A percentile compares a stretch with the other conserved stretches of the same genome.
phyloP scores from a whole-genome alignment of 2,797 vertebrate genomes.

The Argentina silus region DNA sequence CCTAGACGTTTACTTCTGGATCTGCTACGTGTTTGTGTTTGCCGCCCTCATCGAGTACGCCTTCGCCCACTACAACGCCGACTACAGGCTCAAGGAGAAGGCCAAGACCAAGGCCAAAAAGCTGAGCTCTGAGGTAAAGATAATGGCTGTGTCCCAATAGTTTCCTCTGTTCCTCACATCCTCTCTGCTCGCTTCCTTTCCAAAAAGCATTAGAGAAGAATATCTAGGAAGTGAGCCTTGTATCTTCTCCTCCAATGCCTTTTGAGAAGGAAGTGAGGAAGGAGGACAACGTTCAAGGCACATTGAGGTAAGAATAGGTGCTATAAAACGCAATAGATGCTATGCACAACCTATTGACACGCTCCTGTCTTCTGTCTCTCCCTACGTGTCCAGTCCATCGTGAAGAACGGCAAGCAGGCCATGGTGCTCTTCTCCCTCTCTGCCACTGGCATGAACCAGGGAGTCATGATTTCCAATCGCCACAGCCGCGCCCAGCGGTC shows the following conservation, averaged over 20 bases:
- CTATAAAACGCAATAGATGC: not conserved
- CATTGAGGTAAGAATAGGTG: too few relatives aligned
- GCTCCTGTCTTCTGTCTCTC: not conserved
- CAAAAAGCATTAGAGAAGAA: too few relatives aligned
- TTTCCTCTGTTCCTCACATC: too few relatives aligned
- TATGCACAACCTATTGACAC: too few relatives aligned
- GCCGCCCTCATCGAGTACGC: slow-evolving; percentile 96
- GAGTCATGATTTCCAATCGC: slow-evolving; percentile 84
- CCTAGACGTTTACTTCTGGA: slow-evolving; percentile 98
- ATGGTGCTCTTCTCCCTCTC: slow-evolving; percentile 96
- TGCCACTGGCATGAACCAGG: slow-evolving; percentile 91
- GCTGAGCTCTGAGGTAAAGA: slow-evolving; percentile 84
- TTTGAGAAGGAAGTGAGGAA: not conserved
- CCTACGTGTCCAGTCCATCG: slow-evolving; percentile 80
- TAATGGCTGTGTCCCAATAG: not conserved
- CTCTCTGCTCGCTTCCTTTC: too few relatives aligned
- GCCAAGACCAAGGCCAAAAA: slow-evolving; percentile 88
- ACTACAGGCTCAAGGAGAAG: slow-evolving; percentile 95
- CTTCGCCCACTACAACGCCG: slow-evolving; percentile 97
- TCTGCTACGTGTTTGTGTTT: slow-evolving; percentile 98
- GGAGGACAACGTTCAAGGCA: slow-evolving; percentile 11
- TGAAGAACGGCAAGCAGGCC: slow-evolving; percentile 90
- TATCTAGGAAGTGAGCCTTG: too few relatives aligned
- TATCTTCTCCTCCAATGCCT: too few relatives aligned
- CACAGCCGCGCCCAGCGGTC: slow-evolving; percentile 75